Evolutionary conservation across 1,140 invertebrate species (phyloP).

Genomic region (Drosophila punjabiensis): DNA sequence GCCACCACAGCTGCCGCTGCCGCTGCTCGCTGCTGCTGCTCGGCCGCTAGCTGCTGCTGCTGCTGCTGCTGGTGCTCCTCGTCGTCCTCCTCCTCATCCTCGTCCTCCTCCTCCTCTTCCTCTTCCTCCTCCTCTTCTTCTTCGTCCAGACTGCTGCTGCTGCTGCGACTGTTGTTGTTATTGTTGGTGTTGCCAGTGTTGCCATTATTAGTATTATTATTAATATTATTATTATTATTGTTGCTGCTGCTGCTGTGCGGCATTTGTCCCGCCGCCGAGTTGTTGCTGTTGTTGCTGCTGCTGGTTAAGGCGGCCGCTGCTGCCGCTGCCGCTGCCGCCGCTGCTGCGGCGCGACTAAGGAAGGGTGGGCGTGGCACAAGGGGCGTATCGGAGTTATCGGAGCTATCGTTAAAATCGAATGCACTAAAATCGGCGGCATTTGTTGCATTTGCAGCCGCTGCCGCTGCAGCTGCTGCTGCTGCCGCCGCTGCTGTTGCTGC

Average conservation of each 20-base stretch:
- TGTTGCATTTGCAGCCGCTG: slow-evolving; percentile 45
- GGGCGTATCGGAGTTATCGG: slow-evolving; percentile 82
- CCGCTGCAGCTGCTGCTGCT: slow-evolving; percentile 41
- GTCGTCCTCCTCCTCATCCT: slow-evolving; percentile 26
- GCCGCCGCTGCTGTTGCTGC: slow-evolving; percentile 21
- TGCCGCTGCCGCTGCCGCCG: slow-evolving; percentile 60
- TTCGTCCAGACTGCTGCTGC: slow-evolving; percentile 59
- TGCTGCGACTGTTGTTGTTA: slow-evolving; percentile 24
- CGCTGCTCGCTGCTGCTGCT: slow-evolving; percentile 52
- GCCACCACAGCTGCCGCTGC: slow-evolving; percentile 68
- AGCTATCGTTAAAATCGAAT: slow-evolving; percentile 84
- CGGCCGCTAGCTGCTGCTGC: slow-evolving; percentile 45
- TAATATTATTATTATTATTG: slow-evolving; percentile 41
- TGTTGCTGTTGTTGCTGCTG: slow-evolving; percentile 57
- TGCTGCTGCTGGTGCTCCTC: slow-evolving; percentile 31
- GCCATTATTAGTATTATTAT: slow-evolving; percentile 18
- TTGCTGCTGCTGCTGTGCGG: slow-evolving; percentile 40
- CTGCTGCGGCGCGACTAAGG: slow-evolving; percentile 72
- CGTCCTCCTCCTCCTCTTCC: slow-evolving; percentile 32
- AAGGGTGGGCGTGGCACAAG: slow-evolving; percentile 78
- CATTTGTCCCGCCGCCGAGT: slow-evolving; percentile 40
- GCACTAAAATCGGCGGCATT: slow-evolving; percentile 77
- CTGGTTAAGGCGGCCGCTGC: slow-evolving; percentile 59
- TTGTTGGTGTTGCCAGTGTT: slow-evolving; percentile 47
- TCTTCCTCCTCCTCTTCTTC: slow-evolving; percentile 49